Conservation (phyloP, 2,113 vertebrate genomes). For the Pomatorhinus ruficollis region DNA sequence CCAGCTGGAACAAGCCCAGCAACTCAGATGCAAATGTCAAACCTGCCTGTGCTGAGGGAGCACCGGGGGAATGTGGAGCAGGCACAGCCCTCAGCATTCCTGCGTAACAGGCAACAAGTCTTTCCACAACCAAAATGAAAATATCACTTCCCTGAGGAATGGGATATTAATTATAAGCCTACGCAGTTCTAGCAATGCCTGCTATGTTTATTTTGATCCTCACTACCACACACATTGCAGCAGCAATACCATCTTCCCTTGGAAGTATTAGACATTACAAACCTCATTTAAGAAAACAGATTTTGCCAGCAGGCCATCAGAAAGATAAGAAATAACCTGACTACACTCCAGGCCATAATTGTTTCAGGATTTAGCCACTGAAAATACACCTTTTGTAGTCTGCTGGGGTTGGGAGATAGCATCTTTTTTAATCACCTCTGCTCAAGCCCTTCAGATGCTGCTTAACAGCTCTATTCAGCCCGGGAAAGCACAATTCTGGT, state of each 20-base stretch:
- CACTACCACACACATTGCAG: not conserved
- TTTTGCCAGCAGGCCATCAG: not conserved
- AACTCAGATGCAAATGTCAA: not conserved
- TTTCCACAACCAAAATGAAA: not conserved
- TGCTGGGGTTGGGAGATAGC: not conserved
- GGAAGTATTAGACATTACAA: conserved; percentile 11
- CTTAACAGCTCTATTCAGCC: conserved; percentile 38
- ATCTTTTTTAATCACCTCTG: conserved; percentile 52
- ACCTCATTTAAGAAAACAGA: not conserved
- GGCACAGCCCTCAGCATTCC: not conserved
- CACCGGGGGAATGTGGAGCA: not conserved
- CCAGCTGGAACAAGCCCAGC: not conserved
- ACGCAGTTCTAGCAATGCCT: not conserved
- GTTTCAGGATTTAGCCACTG: conserved; percentile 25
- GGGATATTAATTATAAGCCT: conserved; percentile 18
- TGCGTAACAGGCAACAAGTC: not conserved
- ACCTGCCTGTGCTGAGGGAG: not conserved
- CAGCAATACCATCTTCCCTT: not conserved
- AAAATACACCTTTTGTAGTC: conserved; percentile 24
- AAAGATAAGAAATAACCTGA: conserved; percentile 11
- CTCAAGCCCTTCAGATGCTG: conserved; percentile 23
- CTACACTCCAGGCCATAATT: not conserved
- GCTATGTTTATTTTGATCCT: conserved; percentile 40
- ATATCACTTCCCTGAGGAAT: not conserved
- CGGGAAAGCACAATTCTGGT: not conserved